A percentile compares a stretch with the other conserved stretches of the same genome.
These are phyloP conservation scores for Heterocephalus glaber DNA, from an alignment of 2,113 vertebrate species.

Conservation along the genomic window DNA sequence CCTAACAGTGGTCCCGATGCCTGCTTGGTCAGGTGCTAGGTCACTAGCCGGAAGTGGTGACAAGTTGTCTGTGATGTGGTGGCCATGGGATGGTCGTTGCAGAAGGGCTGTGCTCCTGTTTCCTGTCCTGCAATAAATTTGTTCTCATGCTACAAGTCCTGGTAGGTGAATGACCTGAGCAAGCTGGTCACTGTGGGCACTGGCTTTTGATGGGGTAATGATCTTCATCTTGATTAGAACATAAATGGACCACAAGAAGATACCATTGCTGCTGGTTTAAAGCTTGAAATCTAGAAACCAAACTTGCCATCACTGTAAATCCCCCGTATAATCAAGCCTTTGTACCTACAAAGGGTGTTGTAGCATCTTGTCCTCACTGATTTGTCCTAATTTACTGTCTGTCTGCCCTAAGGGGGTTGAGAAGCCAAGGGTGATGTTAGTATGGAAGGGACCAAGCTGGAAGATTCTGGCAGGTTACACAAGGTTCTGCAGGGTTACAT, in stretches of 20 bases:
- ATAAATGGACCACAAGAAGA: not conserved
- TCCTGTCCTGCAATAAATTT: too few relatives aligned
- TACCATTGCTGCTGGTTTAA: not conserved
- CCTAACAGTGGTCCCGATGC: not conserved
- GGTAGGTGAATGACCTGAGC: not conserved
- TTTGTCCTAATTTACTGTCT: not conserved
- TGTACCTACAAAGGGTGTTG: accelerated
- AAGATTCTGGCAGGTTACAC: not conserved
- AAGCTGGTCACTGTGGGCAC: not conserved
- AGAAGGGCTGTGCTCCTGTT: not conserved
- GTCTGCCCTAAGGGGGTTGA: too few relatives aligned
- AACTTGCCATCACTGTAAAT: not conserved
- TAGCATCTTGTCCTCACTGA: too few relatives aligned
- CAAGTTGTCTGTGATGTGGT: not conserved
- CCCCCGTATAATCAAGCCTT: not conserved
- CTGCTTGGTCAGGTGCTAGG: too few relatives aligned
- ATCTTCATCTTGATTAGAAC: not conserved
- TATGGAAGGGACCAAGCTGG: not conserved
- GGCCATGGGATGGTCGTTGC: too few relatives aligned
- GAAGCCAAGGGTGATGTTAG: not conserved
- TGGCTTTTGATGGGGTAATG: not conserved
- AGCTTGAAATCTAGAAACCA: not conserved
- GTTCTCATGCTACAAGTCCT: not conserved
- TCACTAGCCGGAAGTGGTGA: not conserved
- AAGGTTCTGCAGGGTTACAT: not conserved